phyloP scores from a whole-genome alignment of 2,888 invertebrate genomes.

The Drosophila meridionalis region DNA sequence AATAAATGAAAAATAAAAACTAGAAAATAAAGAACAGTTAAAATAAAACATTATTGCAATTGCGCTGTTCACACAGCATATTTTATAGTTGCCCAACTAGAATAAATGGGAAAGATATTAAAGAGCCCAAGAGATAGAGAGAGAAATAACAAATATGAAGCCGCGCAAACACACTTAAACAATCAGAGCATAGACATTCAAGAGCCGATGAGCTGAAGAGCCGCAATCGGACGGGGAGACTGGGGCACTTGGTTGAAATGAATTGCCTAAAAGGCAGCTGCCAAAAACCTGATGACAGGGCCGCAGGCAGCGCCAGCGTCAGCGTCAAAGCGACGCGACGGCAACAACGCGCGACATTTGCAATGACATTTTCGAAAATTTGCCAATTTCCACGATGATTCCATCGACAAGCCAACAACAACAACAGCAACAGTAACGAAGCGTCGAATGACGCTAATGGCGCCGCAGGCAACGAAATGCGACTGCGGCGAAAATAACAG shows the following conservation, averaged over 20 bases:
- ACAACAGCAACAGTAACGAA: conserved; percentile 1
- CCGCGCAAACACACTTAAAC: conserved; percentile 40
- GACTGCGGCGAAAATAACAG: neutral
- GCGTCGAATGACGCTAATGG: conserved; percentile 21
- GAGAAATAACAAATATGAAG: conserved; percentile 16
- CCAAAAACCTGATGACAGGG: conserved; percentile 49
- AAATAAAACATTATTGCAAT: conserved; percentile 40
- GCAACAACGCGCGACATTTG: conserved; percentile 66
- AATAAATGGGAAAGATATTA: conserved; percentile 57
- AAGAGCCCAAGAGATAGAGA: neutral
- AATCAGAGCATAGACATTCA: conserved; percentile 71
- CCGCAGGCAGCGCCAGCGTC: conserved; percentile 36
- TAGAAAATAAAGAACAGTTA: conserved; percentile 14
- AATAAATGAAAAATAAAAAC: neutral
- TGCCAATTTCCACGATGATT: conserved; percentile 63
- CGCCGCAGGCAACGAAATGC: conserved; percentile 22
- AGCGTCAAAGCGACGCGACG: conserved; percentile 16
- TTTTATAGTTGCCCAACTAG: conserved; percentile 60
- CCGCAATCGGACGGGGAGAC: neutral
- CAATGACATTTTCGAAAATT: conserved; percentile 71
- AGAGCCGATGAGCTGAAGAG: conserved; percentile 40
- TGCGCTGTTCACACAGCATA: conserved; percentile 59
- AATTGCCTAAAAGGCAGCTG: conserved; percentile 41
- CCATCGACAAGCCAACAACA: conserved; percentile 35
- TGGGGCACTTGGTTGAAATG: conserved; percentile 20